Evolutionary conservation across 2,888 invertebrate genomes (phyloP).

Genomic region (Platypus cylindrus): DNA sequence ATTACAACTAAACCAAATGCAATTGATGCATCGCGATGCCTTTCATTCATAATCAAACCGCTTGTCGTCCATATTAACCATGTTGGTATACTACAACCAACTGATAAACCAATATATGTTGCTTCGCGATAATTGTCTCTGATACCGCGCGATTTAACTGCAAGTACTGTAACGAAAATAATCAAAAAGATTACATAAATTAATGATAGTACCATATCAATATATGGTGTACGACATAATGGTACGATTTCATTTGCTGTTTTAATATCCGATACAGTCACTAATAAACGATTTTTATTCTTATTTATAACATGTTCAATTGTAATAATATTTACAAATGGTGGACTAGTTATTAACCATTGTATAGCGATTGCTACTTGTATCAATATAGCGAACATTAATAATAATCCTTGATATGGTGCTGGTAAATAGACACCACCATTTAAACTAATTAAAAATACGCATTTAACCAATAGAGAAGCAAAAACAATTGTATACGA

Average conservation of each 20-base stretch:
- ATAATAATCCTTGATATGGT: conserved; percentile 77
- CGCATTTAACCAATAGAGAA: conserved; percentile 84
- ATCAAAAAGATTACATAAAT: conserved; percentile 77
- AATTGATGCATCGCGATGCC: conserved; percentile 75
- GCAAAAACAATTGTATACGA: conserved; percentile 80
- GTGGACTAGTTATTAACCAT: conserved; percentile 74
- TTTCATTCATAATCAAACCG: conserved; percentile 64
- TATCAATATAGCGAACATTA: conserved; percentile 83
- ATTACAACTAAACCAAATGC: conserved; percentile 81
- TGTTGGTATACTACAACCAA: conserved; percentile 74
- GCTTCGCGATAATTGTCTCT: conserved; percentile 90
- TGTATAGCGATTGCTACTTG: conserved; percentile 76
- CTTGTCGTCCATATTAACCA: conserved; percentile 78
- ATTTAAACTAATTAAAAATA: conserved; percentile 83
- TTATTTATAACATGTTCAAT: conserved; percentile 27
- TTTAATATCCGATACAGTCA: conserved; percentile 29
- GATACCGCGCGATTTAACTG: conserved; percentile 75
- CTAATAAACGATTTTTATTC: conserved; percentile 32
- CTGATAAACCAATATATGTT: conserved; percentile 80
- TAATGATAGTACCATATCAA: conserved; percentile 63
- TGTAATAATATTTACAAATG: conserved; percentile 41
- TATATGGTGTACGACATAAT: conserved; percentile 53
- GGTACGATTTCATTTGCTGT: conserved; percentile 29
- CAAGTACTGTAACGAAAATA: conserved; percentile 70
- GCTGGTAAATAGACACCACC: conserved; percentile 85